phyloP scores from a whole-genome alignment of 2,113 vertebrate genomes.

The Nothocercus julius region DNA sequence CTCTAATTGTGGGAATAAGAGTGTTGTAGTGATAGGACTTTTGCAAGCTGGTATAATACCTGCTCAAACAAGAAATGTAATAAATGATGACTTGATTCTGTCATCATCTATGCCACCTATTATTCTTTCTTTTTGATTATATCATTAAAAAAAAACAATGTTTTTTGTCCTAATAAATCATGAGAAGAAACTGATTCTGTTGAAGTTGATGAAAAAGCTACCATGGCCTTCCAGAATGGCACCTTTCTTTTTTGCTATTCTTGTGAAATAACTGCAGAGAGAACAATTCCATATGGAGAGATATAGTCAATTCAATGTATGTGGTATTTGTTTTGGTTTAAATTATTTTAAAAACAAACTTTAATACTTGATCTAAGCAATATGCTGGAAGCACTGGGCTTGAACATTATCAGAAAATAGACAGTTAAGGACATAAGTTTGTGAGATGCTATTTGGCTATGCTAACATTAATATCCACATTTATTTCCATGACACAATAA shows the following conservation, averaged over 20 bases:
- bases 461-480: background rate
- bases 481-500: background rate
- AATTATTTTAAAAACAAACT: background rate
- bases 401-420: background rate
- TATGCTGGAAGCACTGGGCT: background rate
- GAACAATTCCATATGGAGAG: background rate
- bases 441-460: background rate
- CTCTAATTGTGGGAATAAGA: background rate
- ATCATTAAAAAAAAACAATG: background rate
- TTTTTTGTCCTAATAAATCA: background rate
- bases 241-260: background rate
- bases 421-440: background rate
- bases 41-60: background rate
- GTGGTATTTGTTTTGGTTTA: background rate
- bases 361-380: background rate
- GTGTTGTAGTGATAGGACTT: background rate
- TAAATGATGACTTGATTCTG: background rate
- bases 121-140: background rate
- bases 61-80: background rate
- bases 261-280: background rate
- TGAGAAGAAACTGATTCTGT: background rate
- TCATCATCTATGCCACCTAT: background rate
- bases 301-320: background rate
- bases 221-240: background rate
- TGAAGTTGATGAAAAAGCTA: background rate